Base-by-base conservation (phyloP, 2,888 invertebrate species). In the Lasioglossum pauxillum region DNA sequence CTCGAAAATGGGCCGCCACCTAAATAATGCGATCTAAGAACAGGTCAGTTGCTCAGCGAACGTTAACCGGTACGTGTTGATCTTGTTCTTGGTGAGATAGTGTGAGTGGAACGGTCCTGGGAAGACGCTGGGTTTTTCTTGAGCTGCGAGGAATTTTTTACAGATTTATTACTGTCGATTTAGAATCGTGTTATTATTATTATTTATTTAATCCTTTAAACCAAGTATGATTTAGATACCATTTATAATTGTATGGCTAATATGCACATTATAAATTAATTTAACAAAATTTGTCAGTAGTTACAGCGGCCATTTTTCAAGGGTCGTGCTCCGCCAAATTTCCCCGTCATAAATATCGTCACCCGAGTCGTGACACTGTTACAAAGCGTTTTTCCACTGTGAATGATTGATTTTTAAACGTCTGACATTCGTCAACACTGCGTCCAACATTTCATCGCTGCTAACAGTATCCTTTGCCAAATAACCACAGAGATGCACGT, bases 51-150 rank as follows among this genome's bases (percentile, higher is more conserved):
- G 31, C 31, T 64, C 31, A 2, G 31, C 16, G 64, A 64, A 64
- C 64, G 31, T 64, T 64, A 64, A 64, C 31, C 16, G 5, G 64
- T 64, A 64, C 64, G 64, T 64, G 64, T 64, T 64, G 64, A 64
- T 64, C 64, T 64, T 64, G 64, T 64, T 64, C 7, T 5, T 7
- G 64, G 16, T 2, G 31, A 16, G 16, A 16, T 31, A 16, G 64
- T 8, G 64, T 64, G 5, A 7, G 31, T 64, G 64, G 19, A 64
- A 64, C 7, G 31, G 64, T 31, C 7, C 60, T 14, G 60, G 0
- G 64, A 64, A 16, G 31, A 64, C 19, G 27, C 53, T 53, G 23
- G n/a, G 4, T 31, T 31, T 31, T 64, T 31, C 64, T 5, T 27
- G 7, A 64, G 1, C 31, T 5, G 31, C 0, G 31, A 31, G 27